Evolutionary conservation across 2,113 vertebrate species (phyloP).

Genomic region (Oncorhynchus kisutch): DNA sequence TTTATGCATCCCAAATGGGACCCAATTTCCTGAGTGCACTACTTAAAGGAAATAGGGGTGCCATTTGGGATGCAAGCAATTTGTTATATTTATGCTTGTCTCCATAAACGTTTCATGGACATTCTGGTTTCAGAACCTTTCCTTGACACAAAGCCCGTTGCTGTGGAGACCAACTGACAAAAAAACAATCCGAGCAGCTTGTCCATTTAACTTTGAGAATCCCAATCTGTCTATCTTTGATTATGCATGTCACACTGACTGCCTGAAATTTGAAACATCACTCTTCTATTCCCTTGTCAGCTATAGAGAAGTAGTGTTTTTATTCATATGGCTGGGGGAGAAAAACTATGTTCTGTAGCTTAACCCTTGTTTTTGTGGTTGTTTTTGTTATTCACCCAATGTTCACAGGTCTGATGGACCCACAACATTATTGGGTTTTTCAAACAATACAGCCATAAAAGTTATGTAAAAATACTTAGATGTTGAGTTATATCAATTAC

Average conservation of each 20-base stretch:
- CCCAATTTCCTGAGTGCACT: too few relatives aligned
- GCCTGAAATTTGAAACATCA: background rate
- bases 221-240: constrained; percentile 13
- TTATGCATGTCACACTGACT: background rate
- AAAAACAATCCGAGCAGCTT: constrained; percentile 2
- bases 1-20: too few relatives aligned
- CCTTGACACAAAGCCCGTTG: constrained; percentile 32
- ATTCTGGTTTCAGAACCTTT: constrained; percentile 34
- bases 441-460: too few relatives aligned
- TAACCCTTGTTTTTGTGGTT: too few relatives aligned
- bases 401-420: too few relatives aligned
- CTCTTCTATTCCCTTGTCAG: background rate
- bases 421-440: too few relatives aligned
- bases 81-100: constrained; percentile 20
- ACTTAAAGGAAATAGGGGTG: too few relatives aligned
- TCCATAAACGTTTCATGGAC: constrained; percentile 33
- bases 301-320: background rate
- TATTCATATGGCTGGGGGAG: background rate
- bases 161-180: constrained; percentile 23
- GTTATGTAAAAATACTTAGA: too few relatives aligned
- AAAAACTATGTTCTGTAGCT: background rate
- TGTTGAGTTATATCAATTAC: too few relatives aligned
- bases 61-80: too few relatives aligned
- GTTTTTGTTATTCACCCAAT: too few relatives aligned
- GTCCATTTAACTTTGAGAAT: constrained; percentile 20